phyloP scores from a whole-genome alignment of 1,140 invertebrate species.

The Ostrea edulis region DNA sequence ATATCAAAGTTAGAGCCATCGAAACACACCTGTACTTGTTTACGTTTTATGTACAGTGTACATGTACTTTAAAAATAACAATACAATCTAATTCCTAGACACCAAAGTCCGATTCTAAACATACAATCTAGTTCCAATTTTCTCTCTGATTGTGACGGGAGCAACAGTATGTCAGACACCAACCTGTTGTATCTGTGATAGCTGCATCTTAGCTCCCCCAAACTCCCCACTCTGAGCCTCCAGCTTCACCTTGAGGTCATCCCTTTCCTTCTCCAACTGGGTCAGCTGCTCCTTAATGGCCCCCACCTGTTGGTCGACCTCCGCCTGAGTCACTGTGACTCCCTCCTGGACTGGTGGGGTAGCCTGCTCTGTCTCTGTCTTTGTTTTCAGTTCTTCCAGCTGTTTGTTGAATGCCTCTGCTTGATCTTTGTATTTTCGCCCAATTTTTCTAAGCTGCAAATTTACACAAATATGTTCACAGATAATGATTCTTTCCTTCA shows the following conservation, averaged over 20 bases:
- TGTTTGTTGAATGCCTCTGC: conserved; percentile 84
- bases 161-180: neutral
- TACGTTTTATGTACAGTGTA: too few relatives aligned
- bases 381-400: conserved; percentile 82
- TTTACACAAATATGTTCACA: neutral
- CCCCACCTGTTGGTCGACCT: conserved; percentile 55
- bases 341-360: conserved; percentile 48
- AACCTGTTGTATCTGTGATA: conserved; percentile 80
- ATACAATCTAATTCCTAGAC: too few relatives aligned
- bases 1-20: too few relatives aligned
- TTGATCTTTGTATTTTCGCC: conserved; percentile 94
- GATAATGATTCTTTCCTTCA: neutral
- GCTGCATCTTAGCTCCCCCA: conserved; percentile 56
- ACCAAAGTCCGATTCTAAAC: too few relatives aligned
- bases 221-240: conserved; percentile 79
- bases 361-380: conserved; percentile 69
- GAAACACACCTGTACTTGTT: too few relatives aligned
- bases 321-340: conserved; percentile 48
- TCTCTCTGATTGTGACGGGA: too few relatives aligned
- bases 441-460: conserved; percentile 90
- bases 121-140: too few relatives aligned
- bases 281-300: conserved; percentile 57
- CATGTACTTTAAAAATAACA: too few relatives aligned
- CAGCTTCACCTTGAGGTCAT: conserved; percentile 54
- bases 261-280: conserved; percentile 66